These are phyloP conservation scores for Thalassoma bifasciatum DNA, from an alignment of 2,113 vertebrate species.

Conservation along the genomic window DNA sequence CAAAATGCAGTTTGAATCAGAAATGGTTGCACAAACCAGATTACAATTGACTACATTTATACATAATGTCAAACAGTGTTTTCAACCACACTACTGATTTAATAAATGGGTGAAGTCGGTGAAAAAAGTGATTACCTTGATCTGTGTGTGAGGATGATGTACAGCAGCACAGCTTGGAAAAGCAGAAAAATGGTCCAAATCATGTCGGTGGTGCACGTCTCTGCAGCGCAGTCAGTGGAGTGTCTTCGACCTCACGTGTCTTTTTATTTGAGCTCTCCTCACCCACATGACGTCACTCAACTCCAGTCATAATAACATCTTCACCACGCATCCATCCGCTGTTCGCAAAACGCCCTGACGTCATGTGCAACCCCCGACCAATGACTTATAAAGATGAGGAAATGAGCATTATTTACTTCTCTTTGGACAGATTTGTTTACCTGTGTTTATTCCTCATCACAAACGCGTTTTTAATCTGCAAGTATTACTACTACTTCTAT, in stretches of 20 bases:
- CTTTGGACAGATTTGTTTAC: too few species aligned
- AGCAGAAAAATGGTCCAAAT: constrained; percentile 77
- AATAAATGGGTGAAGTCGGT: too few species aligned
- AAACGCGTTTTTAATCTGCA: too few species aligned
- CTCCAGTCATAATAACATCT: not conserved
- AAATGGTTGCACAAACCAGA: not conserved
- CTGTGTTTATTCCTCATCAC: not conserved
- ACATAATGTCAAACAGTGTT: not conserved
- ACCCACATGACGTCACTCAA: not conserved
- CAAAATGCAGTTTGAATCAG: not conserved
- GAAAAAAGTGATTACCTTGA: constrained; percentile 67
- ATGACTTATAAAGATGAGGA: not conserved
- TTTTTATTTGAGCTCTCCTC: constrained; percentile 25
- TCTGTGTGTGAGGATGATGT: constrained; percentile 68
- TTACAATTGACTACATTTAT: too few species aligned
- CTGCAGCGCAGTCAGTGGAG: not conserved
- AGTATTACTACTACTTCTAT: too few species aligned
- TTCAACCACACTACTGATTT: too few species aligned
- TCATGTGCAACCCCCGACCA: not conserved
- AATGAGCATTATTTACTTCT: not conserved
- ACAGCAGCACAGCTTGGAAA: constrained; percentile 64
- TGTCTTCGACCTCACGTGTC: not conserved
- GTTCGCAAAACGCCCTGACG: not conserved
- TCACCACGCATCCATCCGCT: not conserved
- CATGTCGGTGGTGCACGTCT: constrained; percentile 62